phyloP scores from a whole-genome alignment of 2,888 invertebrate genomes.

The Torymus tubicola region DNA sequence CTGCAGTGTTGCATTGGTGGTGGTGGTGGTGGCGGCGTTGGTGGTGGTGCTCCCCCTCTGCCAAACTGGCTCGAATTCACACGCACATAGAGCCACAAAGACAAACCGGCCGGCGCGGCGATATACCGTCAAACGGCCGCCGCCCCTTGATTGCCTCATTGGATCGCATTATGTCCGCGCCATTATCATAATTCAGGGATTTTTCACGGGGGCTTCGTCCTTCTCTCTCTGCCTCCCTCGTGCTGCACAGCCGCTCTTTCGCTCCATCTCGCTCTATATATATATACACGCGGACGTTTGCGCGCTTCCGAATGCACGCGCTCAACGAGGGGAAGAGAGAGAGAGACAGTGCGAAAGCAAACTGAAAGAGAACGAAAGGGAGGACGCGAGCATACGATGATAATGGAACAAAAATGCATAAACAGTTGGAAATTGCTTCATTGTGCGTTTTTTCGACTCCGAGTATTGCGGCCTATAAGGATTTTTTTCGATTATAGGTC shows the following conservation, averaged over 20 bases:
- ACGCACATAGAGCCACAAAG: conserved; percentile 23
- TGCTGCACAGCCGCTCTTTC: neutral
- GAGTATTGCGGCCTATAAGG: no score
- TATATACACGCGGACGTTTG: neutral
- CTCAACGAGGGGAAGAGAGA: neutral
- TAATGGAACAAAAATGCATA: neutral
- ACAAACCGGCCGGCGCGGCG: conserved; percentile 26
- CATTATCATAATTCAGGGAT: conserved; percentile 76
- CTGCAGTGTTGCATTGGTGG: no score
- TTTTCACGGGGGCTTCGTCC: conserved; percentile 66
- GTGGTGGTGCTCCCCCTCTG: neutral
- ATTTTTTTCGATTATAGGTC: no score
- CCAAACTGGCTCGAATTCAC: conserved; percentile 36
- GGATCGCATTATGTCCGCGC: conserved; percentile 75
- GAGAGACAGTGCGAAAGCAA: neutral
- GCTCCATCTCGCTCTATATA: neutral
- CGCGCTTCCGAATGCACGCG: conserved; percentile 16
- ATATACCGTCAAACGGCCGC: conserved; percentile 61
- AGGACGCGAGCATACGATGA: neutral
- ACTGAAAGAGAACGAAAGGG: conserved; percentile 7
- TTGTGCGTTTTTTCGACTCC: no score
- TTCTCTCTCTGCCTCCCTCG: neutral
- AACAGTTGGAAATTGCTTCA: no score
- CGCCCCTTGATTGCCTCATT: conserved; percentile 76
- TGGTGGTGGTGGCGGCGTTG: no score